Conservation (phyloP, 2,113 vertebrate species). For the Lichenostomus cassidix region DNA sequence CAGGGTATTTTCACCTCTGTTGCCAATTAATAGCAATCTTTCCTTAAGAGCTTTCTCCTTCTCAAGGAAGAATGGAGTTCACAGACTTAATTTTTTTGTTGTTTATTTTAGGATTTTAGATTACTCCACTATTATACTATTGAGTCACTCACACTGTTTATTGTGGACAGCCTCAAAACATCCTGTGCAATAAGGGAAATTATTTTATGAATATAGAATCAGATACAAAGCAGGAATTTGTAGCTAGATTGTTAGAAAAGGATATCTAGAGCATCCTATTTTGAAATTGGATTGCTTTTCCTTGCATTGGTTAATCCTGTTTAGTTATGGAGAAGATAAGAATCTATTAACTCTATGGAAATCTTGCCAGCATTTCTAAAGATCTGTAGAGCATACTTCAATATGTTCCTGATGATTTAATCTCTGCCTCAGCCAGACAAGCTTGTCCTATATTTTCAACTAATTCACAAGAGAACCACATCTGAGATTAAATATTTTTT, state of each 20-base stretch:
- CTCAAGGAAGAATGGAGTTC: not conserved
- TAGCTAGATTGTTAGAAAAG: not conserved
- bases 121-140: not conserved
- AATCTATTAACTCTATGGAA: not conserved
- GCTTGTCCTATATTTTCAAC: not conserved
- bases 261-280: not conserved
- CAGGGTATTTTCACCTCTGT: not conserved
- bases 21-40: not conserved
- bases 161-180: not conserved
- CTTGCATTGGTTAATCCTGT: not conserved
- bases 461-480: not conserved
- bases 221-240: not conserved
- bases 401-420: not conserved
- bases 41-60: not conserved
- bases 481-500: not conserved
- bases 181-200: not conserved
- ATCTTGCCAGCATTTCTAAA: not conserved
- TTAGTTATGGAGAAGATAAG: not conserved
- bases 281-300: not conserved
- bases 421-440: not conserved
- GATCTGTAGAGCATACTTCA: not conserved
- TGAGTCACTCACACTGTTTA: not conserved
- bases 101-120: not conserved
- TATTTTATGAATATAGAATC: not conserved
- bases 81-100: not conserved